Evolutionary conservation across 1,140 invertebrate species (phyloP), one percentile per base, ranked within the genome.

Genomic region (Drosophila micromelanica): DNA sequence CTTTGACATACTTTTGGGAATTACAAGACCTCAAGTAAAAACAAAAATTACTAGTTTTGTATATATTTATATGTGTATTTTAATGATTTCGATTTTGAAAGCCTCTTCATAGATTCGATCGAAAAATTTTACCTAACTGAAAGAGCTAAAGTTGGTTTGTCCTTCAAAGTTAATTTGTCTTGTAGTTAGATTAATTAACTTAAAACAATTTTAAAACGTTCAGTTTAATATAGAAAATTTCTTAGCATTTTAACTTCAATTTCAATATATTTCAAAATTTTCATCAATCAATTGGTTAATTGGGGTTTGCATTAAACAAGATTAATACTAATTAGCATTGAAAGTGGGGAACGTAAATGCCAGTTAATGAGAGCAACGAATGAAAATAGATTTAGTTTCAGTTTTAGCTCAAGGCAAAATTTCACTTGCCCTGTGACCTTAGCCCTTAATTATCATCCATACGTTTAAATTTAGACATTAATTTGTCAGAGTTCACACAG

Each of bases 1-100:
- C 8, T 46, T 57, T 17, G 46, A 65, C 69, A 72, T 71, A 0
- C 3, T 46, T 52, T 63, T 63, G 27, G 60, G 20, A 30, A 40
- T 37, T 11, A 13, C 32, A 17, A 37, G 45, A 35, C 45, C 5
- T 48, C 23, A 17, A 27, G 3, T 35, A 1, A n/a, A n/a, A n/a
- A 6, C 7, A 48, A 12, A 23, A n/a, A n/a, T n/a, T 13, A 48
- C n/a, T 27, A 5, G 5, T 27, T 11, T 5, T 2, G 17, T 17
- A 17, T 17, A 17, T 17, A 17, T n/a, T 5, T n/a, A 27, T 27
- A 27, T 48, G 12, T 40, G 5, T 46, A 46, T n/a, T 7, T 23
- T 48, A 3, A 27, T 48, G 12, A n/a, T 23, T 27, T n/a, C 23
- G 12, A 48, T n/a, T 27, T 13, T 7, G 6, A 40, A 40, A 40